Base-by-base conservation (phyloP, 2,797 vertebrate species). In the Balearica regulorum region DNA sequence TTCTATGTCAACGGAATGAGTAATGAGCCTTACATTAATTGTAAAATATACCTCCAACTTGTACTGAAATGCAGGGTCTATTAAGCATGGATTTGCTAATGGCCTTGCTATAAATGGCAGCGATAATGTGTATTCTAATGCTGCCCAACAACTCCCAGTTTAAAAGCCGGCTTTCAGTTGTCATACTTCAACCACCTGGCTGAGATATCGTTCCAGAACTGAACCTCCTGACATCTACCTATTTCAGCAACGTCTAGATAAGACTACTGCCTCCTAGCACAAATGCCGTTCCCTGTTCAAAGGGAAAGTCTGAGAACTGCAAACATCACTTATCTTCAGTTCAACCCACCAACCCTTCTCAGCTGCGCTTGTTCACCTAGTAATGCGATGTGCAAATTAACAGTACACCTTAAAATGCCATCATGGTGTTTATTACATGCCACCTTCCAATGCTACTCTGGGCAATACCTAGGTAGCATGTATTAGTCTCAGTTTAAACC, bases 51-150 rank as follows among this genome's bases (percentile, higher is more conserved):
- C 25, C 25, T 87, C 65, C 25, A 65, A 4, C 68, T 83, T 65
- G 3, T 28, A 49, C 55, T 49, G 73, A 94, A 76, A 87, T 35
- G 39, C 44, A 79, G 31, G 35, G n/a, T 51, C 66, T 93, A 55
- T 70, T 86, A 88, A 89, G 28, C 54, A 35, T 69, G n/a, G 72
- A 79, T 89, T 91, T 93, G 51, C 83, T 91, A 94, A 90, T 82
- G 80, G 69, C 62, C 15, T 82, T 60, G 60, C 55, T 83, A 22
- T 22, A 78, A 91, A 83, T 44, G 89, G 65, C 72, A 87, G 69
- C 0, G 7, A 83, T 89, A 92, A 81, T 5, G 7, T 4, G 1
- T 65, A 65, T 79, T 83, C 66, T 79, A 79, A 79, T 78, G 85
- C 39, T 66, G 43, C 62, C 54, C 70, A 83, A 83, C 43, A 93